Base-by-base conservation (phyloP, 2,113 vertebrate species). In the Syrrhaptes paradoxus region DNA sequence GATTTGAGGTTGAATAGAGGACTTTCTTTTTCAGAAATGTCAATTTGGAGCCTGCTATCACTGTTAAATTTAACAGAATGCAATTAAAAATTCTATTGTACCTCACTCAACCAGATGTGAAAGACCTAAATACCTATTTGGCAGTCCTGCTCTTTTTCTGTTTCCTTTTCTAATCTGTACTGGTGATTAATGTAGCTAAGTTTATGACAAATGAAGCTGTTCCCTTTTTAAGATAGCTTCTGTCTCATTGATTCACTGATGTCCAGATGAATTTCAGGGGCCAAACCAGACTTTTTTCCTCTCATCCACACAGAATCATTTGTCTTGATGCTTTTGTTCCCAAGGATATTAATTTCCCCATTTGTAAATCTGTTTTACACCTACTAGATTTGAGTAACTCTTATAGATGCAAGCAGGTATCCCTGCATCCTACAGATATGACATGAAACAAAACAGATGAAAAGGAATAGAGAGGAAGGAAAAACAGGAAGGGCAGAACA, bases 201-300 rank as follows among this genome's bases (percentile, higher is more conserved):
- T 93, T 90, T 84, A 75, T 92, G 86, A 94, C 72, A 92, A 92
- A 91, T 90, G 13, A 92, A 95, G 72, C 65, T 84, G 79, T 89
- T 94, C 58, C 20, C n/a, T 89, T 93, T 92, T 76, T 55, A 90
- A 90, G 65, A 90, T 82, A 61, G 58, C 22, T 78, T 2, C 57
- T 57, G 9, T 81, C 73, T 76, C 0, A 0, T 81, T 94, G 92
- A 87, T 90, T 89, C 90, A 70, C 45, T 70, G 58, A 75, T 79
- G 86, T 76, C 65, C 57, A 84, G 45, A 58, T 90, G 76, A 78
- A 94, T 96, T 95, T 93, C 77, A 86, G 81, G 54, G 49, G 49
- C 70, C 62, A 68, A 89, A 94, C 6, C 43, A 75, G 52, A 16
- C 54, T 89, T 89, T 55, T 13, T 46, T 92, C 31, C 65, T 85